Evolutionary conservation across 1,140 invertebrate species (phyloP).

Genomic region (Palaemon carinicauda): DNA sequence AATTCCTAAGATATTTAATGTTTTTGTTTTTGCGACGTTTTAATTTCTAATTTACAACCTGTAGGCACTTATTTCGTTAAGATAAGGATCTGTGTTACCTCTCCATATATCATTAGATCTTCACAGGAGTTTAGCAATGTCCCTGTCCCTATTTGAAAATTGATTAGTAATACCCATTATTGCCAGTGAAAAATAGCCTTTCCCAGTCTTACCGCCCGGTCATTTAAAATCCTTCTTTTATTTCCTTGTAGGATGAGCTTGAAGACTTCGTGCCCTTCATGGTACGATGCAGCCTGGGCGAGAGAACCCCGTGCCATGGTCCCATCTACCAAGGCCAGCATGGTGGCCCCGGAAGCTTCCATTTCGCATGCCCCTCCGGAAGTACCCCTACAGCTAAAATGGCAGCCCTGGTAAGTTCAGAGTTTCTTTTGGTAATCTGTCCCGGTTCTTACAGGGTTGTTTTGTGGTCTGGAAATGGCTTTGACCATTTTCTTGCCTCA

Average conservation of each 20-base stretch:
- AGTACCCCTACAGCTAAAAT: background rate
- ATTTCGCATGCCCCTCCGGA: constrained; percentile 41
- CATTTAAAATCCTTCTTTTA: background rate
- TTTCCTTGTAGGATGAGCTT: constrained; percentile 33
- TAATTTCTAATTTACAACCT: too few species aligned
- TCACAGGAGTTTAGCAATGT: too few species aligned
- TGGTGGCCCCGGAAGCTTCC: constrained; percentile 56
- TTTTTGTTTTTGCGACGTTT: too few species aligned
- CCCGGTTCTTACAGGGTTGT: too few species aligned
- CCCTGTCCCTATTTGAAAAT: too few species aligned
- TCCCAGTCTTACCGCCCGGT: background rate
- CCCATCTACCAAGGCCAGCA: constrained; percentile 44
- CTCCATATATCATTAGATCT: too few species aligned
- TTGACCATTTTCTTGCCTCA: too few species aligned
- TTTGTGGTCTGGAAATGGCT: too few species aligned
- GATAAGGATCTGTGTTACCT: too few species aligned
- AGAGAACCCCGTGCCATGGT: constrained; percentile 44
- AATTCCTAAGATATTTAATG: too few species aligned
- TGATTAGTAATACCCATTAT: background rate
- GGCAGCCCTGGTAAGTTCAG: constrained; percentile 29
- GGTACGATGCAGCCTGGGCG: constrained; percentile 54
- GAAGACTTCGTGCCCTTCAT: constrained; percentile 54
- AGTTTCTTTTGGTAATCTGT: too few species aligned
- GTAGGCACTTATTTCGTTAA: too few species aligned
- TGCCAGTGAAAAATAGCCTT: background rate